These are phyloP conservation scores for Temnothorax unifasciatus DNA, from an alignment of 2,888 invertebrate species.

Conservation along the genomic window DNA sequence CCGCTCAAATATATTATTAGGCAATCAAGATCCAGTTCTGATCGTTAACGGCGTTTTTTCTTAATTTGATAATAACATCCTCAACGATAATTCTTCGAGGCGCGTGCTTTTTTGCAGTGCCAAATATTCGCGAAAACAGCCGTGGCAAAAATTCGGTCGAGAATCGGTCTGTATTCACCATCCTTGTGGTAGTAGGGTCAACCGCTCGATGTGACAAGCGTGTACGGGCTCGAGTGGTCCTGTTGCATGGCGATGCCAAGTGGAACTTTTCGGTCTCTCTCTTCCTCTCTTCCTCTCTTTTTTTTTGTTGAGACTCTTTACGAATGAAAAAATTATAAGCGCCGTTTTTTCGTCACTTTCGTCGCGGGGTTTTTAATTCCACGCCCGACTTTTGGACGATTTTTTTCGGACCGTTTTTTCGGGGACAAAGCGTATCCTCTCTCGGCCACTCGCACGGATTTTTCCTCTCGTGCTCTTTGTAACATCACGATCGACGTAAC, in stretches of 20 bases:
- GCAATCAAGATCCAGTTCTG: too few species aligned
- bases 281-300: slow-evolving; percentile 46
- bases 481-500: slow-evolving; percentile 33
- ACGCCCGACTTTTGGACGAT: slow-evolving; percentile 35
- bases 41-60: too few species aligned
- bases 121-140: neutral
- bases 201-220: slow-evolving; percentile 19
- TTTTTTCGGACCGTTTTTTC: slow-evolving; percentile 32
- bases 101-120: neutral
- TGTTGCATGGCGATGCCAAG: slow-evolving; percentile 20
- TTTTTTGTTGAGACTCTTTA: slow-evolving; percentile 45
- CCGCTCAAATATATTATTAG: too few species aligned
- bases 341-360: slow-evolving; percentile 58
- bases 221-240: slow-evolving; percentile 5
- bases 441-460: slow-evolving; percentile 24
- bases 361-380: slow-evolving; percentile 67
- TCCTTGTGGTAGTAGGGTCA: neutral
- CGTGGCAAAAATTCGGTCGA: neutral
- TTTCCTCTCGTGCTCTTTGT: slow-evolving; percentile 32
- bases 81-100: neutral
- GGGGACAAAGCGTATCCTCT: slow-evolving; percentile 3
- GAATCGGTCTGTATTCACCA: neutral
- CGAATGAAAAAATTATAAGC: slow-evolving; percentile 64
- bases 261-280: neutral
- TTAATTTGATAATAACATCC: neutral